These are phyloP conservation scores for Lissocephala sabroskyi DNA, from an alignment of 2,888 invertebrate species.

Conservation along the genomic window DNA sequence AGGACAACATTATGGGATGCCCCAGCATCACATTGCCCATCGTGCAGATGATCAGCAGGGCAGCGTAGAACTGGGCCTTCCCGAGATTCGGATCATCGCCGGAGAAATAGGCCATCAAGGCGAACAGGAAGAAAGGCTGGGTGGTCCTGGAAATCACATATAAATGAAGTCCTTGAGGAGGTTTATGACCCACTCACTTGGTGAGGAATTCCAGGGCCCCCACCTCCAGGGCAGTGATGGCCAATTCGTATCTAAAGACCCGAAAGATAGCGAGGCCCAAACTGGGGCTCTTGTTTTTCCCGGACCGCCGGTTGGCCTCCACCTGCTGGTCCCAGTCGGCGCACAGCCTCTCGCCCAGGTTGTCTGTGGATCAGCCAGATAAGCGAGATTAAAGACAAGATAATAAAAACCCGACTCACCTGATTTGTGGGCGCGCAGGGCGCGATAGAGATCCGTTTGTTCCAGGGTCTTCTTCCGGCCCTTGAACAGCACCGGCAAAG, in stretches of 20 bases:
- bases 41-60: constrained; percentile 81
- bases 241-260: constrained; percentile 76
- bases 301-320: constrained; percentile 42
- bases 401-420: constrained; percentile 45
- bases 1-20: constrained; percentile 89
- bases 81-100: constrained; percentile 59
- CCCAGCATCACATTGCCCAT: constrained; percentile 82
- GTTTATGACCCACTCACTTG: constrained; percentile 48
- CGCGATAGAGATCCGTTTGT: constrained; percentile 82
- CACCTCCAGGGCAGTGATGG: constrained; percentile 76
- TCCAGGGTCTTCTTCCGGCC: constrained; percentile 82
- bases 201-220: constrained; percentile 77
- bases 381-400: constrained; percentile 1
- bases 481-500: constrained; percentile 82
- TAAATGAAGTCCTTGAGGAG: background rate
- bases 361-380: constrained; percentile 44
- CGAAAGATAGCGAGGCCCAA: constrained; percentile 69
- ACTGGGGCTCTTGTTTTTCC: constrained; percentile 71
- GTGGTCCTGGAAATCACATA: constrained; percentile 74
- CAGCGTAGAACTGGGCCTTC: constrained; percentile 82
- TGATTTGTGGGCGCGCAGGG: constrained; percentile 80
- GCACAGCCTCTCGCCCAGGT: constrained; percentile 76
- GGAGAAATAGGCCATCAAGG: constrained; percentile 76
- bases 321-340: constrained; percentile 76
- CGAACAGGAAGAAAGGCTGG: constrained; percentile 78